phyloP scores from a whole-genome alignment of 1,140 invertebrate species.

The Xylocopa sonorina region DNA sequence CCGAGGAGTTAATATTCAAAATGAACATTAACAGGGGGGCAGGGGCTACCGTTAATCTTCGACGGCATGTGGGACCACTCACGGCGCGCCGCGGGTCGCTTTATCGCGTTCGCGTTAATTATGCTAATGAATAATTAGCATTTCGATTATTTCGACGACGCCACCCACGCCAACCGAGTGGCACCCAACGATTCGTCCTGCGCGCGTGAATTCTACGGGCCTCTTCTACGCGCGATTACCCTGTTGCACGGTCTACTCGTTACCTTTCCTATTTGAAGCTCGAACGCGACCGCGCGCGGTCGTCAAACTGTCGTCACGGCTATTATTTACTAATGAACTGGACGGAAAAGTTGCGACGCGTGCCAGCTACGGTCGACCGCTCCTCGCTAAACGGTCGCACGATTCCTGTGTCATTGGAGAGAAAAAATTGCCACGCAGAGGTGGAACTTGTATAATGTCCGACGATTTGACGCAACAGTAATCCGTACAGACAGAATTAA shows the following conservation, averaged over 20 bases:
- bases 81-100: conserved; percentile 62
- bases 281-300: background rate
- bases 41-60: conserved; percentile 75
- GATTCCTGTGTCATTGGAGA: background rate
- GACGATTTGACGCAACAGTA: background rate
- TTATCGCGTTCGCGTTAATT: conserved; percentile 76
- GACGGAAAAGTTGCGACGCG: conserved; percentile 47
- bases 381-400: background rate
- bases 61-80: conserved; percentile 63
- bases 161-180: conserved; percentile 18
- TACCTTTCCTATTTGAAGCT: background rate
- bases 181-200: conserved; percentile 44
- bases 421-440: background rate
- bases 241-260: background rate
- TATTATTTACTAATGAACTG: conserved; percentile 65
- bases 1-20: conserved; percentile 75
- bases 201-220: conserved; percentile 37
- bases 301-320: conserved; percentile 40
- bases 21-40: conserved; percentile 68
- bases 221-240: background rate
- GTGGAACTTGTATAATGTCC: background rate
- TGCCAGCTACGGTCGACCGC: background rate
- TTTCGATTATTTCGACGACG: conserved; percentile 77
- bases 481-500: too few species aligned
- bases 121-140: conserved; percentile 79